A percentile compares a stretch with the other conserved stretches of the same genome.
Conservation (phyloP, 1,140 invertebrate genomes). For the Cephus cinctus region DNA sequence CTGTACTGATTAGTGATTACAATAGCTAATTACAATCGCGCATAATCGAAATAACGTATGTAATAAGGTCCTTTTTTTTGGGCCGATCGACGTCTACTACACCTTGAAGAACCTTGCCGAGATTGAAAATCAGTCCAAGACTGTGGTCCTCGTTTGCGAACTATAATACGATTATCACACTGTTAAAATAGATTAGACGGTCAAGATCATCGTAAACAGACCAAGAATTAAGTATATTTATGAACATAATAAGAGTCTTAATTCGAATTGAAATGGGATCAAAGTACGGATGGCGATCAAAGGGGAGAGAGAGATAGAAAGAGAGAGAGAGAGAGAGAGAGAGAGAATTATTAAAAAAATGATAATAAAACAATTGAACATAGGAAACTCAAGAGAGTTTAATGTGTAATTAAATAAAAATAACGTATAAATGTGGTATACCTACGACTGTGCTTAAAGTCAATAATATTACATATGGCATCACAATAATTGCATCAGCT, state of each 20-base stretch:
- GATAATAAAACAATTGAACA: conserved; percentile 14
- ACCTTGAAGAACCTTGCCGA: no score
- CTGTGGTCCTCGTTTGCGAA: no score
- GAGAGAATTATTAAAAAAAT: conserved; percentile 10
- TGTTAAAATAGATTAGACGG: no score
- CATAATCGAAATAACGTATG: no score
- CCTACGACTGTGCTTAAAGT: conserved; percentile 18
- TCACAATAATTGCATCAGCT: conserved; percentile 33
- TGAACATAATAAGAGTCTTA: not conserved
- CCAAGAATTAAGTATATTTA: not conserved
- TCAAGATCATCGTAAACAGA: no score
- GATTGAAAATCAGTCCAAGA: no score
- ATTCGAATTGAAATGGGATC: not conserved
- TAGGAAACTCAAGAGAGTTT: conserved; percentile 17
- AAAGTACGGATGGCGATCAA: not conserved
- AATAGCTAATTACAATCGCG: no score
- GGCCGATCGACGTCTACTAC: no score
- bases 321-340: conserved; percentile 13
- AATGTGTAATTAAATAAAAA: conserved; percentile 26
- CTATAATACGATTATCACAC: no score
- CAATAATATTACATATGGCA: conserved; percentile 21
- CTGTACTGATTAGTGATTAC: no score
- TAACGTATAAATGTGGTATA: conserved; percentile 22
- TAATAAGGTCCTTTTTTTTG: no score
- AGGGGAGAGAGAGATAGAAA: conserved; percentile 10